phyloP scores from a whole-genome alignment of 2,888 invertebrate genomes.

The Philaethria dido region DNA sequence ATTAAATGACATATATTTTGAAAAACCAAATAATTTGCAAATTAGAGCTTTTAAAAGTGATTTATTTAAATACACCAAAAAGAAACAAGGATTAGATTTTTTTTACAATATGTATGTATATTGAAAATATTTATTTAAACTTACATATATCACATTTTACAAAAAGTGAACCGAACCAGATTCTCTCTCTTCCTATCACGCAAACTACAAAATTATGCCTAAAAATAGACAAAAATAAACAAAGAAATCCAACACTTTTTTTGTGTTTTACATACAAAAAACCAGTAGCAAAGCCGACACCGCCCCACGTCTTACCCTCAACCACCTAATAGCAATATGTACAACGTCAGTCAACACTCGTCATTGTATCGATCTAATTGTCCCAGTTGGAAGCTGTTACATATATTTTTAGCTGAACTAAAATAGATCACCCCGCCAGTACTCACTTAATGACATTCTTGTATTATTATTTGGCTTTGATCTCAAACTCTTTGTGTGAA shows the following conservation, averaged over 20 bases:
- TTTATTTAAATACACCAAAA: neutral
- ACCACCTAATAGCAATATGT: slow-evolving; percentile 17
- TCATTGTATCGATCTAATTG: slow-evolving; percentile 36
- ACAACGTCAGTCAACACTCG: slow-evolving; percentile 31
- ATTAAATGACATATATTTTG: neutral
- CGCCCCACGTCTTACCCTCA: neutral
- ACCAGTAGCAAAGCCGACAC: neutral
- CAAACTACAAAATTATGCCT: neutral
- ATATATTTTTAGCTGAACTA: slow-evolving; percentile 32
- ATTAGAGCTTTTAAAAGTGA: neutral
- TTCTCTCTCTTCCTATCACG: no score
- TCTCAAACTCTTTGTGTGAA: slow-evolving; percentile 15
- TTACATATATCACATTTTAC: neutral
- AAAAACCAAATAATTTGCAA: neutral
- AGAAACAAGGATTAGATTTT: no score
- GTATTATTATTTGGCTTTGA: slow-evolving; percentile 29
- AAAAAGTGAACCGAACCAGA: neutral
- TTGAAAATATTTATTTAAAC: neutral
- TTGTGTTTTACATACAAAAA: no score
- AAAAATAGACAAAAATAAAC: neutral
- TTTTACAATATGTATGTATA: neutral
- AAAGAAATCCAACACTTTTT: no score
- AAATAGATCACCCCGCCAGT: slow-evolving; percentile 30
- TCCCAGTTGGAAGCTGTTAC: slow-evolving; percentile 35
- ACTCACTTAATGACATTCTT: slow-evolving; percentile 25